Evolutionary conservation across 2,888 invertebrate species (phyloP), one percentile per base, ranked within the genome.

Genomic region (Gryllus longicercus): DNA sequence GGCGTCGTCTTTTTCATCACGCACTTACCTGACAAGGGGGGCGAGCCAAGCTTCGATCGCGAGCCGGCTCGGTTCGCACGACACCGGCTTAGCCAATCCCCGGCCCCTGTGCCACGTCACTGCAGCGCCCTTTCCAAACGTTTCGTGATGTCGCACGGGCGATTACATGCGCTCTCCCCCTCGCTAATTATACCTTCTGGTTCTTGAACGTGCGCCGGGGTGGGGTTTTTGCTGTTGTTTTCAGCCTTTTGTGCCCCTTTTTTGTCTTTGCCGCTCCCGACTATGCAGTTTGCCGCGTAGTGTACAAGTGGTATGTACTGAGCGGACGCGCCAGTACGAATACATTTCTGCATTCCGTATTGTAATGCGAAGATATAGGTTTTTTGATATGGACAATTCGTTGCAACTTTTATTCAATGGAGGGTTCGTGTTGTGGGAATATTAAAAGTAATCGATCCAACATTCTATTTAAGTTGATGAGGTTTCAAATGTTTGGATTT

Each of bases 221-320:
- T 49, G 89, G 88, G 63, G 25, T 63, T 74, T 63, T 63, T 25
- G 74, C n/a, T 79, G 14, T 12, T 63, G 18, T n/a, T 63, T 63
- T 63, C 63, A 63, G 63, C 1, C n/a, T 63, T 63, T 63, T 63
- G 38, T 38, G 38, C 38, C 1, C 25, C 38, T 38, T 38, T 38
- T 38, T 38, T 38, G 8, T 38, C 38, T 38, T 38, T 38, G 38
- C 5, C 8, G 5, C 38, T 38, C 8, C 38, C 4, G 38, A 38
- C 38, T 38, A 25, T 25, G 38, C 5, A 38, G 38, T 38, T 38
- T 38, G 38, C 38, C 38, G 38, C 38, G 38, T 38, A 8, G 38
- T 38, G 38, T 8, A 38, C 8, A 0, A 38, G 38, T 38, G 8
- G 38, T 38, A 38, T 8, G 38, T 38, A 8, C 38, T 38, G 38